Base-by-base conservation (phyloP, 1,140 invertebrate genomes). In the Meloidogyne exigua region DNA sequence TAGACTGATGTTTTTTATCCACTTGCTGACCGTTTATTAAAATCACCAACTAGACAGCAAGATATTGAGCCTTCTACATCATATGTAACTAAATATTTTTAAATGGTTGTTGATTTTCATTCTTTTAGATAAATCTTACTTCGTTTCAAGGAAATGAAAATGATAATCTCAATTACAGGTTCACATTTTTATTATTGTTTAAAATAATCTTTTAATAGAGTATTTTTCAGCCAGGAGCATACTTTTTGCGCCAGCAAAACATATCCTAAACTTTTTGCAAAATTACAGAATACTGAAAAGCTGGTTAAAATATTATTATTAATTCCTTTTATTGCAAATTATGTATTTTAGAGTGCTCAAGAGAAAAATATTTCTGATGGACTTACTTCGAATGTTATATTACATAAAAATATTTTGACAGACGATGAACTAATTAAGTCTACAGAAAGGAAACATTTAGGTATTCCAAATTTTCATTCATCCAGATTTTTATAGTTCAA, bases 181-280 rank as follows among this genome's bases (percentile, higher is more conserved):
- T 57, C n/a, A n/a, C n/a, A n/a, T 57, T 49, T 13, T 49, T 57
- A 18, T 15, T 44, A 18, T 39, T 57, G 5, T n/a, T 0, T n/a
- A 9, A n/a, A n/a, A 18, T 15, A 49, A n/a, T n/a, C 4, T 18
- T 15, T 15, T 4, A n/a, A n/a, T 57, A 2, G 3, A 1, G 2
- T 2, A 18, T 18, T 2, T 57, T 57, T 57, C 5, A 57, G 49
- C 1, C 49, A 57, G 49, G 49, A 57, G 3, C 15, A 25, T 1
- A 28, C 72, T 25, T 74, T 18, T 28, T 63, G 23, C 13, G 23
- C 72, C n/a, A 62, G 67, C 39, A 79, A 79, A 49, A 69, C 72
- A 26, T 75, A 79, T 23, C 77, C 77, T 26, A 78, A 79, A 71
- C 36, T 79, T 5, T 79, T 78, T 21, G 77, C 77, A 10, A 79